Evolutionary conservation across 2,888 invertebrate genomes (phyloP).

Genomic region (Galerucella calmariensis): DNA sequence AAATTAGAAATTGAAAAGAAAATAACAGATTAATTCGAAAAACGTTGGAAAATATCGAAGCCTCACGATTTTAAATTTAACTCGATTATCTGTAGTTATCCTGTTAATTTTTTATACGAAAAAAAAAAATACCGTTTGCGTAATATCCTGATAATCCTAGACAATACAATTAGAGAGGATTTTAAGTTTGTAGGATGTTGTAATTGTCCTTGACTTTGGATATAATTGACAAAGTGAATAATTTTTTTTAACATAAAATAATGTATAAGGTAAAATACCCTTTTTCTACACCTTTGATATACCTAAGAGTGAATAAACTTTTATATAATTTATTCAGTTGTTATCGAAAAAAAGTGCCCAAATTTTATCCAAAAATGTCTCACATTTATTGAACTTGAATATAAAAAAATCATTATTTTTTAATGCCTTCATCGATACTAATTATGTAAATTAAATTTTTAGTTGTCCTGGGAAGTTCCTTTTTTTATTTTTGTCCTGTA

Average conservation of each 20-base stretch:
- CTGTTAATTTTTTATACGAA: conserved; percentile 12
- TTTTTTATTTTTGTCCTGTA: no score
- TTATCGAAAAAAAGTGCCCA: conserved; percentile 14
- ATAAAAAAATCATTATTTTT: neutral
- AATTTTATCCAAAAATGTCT: conserved; percentile 65
- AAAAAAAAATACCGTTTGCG: conserved; percentile 4
- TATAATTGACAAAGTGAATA: neutral
- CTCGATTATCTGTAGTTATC: conserved; percentile 6
- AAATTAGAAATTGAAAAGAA: neutral
- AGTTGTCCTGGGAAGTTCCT: no score
- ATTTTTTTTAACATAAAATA: no score
- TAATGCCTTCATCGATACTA: neutral
- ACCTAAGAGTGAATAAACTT: neutral
- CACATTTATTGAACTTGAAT: conserved; percentile 67
- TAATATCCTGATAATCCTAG: conserved; percentile 14
- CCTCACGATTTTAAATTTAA: conserved; percentile 10
- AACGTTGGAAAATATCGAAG: neutral
- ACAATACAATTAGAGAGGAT: conserved; percentile 50
- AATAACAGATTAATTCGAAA: neutral
- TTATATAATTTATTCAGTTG: neutral
- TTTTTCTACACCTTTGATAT: neutral
- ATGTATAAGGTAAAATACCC: neutral
- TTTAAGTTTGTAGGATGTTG: neutral
- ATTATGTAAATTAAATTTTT: neutral
- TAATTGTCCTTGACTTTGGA: conserved; percentile 18